A percentile compares a stretch with the other conserved stretches of the same genome.
phyloP scores from a whole-genome alignment of 1,140 invertebrate genomes.

The Colletes gigas region DNA sequence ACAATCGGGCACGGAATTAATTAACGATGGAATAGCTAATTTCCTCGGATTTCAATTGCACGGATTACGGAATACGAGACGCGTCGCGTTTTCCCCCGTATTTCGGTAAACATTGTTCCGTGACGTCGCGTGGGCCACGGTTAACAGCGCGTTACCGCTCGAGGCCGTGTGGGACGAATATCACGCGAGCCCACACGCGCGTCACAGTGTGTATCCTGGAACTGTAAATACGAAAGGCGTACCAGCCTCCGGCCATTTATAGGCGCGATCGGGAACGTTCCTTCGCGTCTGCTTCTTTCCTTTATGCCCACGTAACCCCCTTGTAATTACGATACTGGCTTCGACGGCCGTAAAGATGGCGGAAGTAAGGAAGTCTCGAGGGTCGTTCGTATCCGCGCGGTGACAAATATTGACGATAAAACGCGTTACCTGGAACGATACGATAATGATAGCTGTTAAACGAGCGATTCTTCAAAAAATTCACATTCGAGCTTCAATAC shows the following conservation, averaged over 20 bases:
- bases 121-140: conserved; percentile 14
- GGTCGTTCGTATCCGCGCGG: conserved; percentile 37
- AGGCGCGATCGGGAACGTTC: conserved; percentile 45
- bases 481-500: too few relatives aligned
- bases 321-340: conserved; percentile 65
- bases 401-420: conserved; percentile 64
- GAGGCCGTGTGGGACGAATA: conserved; percentile 1
- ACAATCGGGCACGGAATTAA: conserved; percentile 12
- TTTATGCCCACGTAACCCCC: conserved; percentile 64
- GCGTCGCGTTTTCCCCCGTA: not conserved
- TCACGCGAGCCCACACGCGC: too few relatives aligned
- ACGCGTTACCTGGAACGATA: conserved; percentile 36
- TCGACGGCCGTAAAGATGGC: conserved; percentile 13
- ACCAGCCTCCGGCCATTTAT: conserved; percentile 44
- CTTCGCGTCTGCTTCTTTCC: conserved; percentile 33
- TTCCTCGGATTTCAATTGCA: conserved; percentile 26
- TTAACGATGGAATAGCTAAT: conserved; percentile 29
- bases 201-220: not conserved
- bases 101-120: conserved; percentile 34
- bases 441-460: conserved; percentile 29
- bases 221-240: conserved; percentile 39
- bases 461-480: conserved; percentile 26
- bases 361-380: conserved; percentile 45
- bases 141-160: conserved; percentile 27
- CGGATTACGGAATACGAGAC: conserved; percentile 10